phyloP scores from a whole-genome alignment of 2,888 invertebrate species.

The Epistrophe grossulariae region DNA sequence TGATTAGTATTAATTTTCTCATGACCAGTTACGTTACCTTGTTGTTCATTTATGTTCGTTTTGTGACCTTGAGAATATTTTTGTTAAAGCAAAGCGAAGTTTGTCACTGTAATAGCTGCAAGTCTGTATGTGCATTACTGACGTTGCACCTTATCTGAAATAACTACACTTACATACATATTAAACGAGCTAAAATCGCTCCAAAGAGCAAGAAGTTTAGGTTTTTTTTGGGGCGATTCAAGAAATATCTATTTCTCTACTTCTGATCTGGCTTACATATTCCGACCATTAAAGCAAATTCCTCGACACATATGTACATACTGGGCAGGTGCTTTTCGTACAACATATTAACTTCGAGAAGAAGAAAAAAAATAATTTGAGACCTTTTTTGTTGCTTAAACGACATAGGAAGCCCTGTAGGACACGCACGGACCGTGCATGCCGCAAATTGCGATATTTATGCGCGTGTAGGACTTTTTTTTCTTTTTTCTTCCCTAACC shows the following conservation, averaged over 20 bases:
- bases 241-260: background rate
- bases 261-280: background rate
- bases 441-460: slow-evolving; percentile 9
- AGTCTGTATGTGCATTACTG: too few species aligned
- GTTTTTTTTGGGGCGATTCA: background rate
- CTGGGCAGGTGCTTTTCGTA: background rate
- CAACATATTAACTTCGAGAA: background rate
- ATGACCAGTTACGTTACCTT: too few species aligned
- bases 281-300: background rate
- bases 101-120: too few species aligned
- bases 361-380: background rate
- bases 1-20: too few species aligned
- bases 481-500: background rate
- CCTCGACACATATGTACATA: background rate
- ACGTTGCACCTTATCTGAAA: too few species aligned
- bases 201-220: background rate
- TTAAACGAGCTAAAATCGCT: background rate
- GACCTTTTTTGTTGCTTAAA: background rate
- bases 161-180: background rate
- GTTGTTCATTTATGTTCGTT: too few species aligned
- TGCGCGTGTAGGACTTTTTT: background rate
- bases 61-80: too few species aligned
- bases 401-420: background rate
- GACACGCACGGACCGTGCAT: background rate
- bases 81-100: too few species aligned